Percentiles rank a stretch among this genome's conserved stretches.
Evolutionary conservation across 1,140 invertebrate genomes (phyloP).

Genomic region (Lordiphosa stackelbergi): DNA sequence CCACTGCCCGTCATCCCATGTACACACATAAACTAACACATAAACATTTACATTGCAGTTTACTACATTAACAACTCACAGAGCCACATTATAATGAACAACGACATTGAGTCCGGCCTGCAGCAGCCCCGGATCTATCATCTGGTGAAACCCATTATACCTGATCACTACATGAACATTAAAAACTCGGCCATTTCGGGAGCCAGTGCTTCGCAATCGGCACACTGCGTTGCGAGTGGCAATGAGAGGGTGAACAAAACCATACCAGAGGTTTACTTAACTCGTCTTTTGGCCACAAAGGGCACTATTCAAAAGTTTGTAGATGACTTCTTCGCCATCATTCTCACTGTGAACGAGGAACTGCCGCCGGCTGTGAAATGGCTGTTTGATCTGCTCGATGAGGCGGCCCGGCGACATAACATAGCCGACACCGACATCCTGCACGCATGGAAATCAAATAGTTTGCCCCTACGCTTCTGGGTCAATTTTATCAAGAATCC

Average conservation of each 20-base stretch:
- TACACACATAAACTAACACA: neutral
- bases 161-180: conserved; percentile 75
- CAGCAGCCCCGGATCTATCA: conserved; percentile 83
- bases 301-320: conserved; percentile 98
- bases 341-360: conserved; percentile 92
- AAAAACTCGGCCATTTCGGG: conserved; percentile 74
- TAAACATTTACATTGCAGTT: conserved; percentile 45
- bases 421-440: conserved; percentile 93
- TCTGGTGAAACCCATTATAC: conserved; percentile 86
- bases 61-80: conserved; percentile 81
- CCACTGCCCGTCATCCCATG: neutral
- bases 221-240: conserved; percentile 25
- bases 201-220: conserved; percentile 23
- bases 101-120: conserved; percentile 84
- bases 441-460: conserved; percentile 98
- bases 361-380: conserved; percentile 95
- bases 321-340: conserved; percentile 94
- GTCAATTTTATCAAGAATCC: conserved; percentile 98
- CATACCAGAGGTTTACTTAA: conserved; percentile 97
- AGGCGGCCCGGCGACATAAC: conserved; percentile 89
- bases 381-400: conserved; percentile 96
- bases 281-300: conserved; percentile 93
- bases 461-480: conserved; percentile 96
- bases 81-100: conserved; percentile 87
- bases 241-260: conserved; percentile 91